Percentiles rank a stretch among this genome's conserved stretches.
Conservation (phyloP, 2,888 invertebrate genomes). For the Linnaemya vulpina region DNA sequence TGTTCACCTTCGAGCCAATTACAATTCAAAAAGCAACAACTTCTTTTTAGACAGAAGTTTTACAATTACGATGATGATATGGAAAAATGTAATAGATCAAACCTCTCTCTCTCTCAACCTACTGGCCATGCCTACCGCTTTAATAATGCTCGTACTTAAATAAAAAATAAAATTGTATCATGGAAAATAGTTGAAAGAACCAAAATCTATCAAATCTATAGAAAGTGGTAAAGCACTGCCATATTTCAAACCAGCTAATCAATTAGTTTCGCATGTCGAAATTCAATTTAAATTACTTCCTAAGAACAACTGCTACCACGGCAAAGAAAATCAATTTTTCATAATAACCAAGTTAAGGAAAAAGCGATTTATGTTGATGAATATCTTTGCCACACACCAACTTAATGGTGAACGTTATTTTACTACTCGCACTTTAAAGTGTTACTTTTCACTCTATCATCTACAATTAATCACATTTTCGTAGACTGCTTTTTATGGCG, state of each 20-base stretch:
- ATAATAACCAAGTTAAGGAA: neutral
- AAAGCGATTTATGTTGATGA: slow-evolving; percentile 8
- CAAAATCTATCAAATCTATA: neutral
- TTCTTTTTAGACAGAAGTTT: too few relatives aligned
- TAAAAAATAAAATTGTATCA: too few relatives aligned
- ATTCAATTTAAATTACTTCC: slow-evolving; percentile 9
- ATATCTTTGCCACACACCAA: slow-evolving; percentile 23
- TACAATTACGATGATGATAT: too few relatives aligned
- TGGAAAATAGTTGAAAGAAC: neutral
- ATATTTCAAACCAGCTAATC: neutral
- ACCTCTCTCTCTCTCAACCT: too few relatives aligned
- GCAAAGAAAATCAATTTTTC: neutral
- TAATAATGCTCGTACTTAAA: too few relatives aligned
- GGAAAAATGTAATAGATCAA: too few relatives aligned
- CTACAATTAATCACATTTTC: slow-evolving; percentile 51
- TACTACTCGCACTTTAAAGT: slow-evolving; percentile 13
- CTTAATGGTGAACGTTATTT: slow-evolving; percentile 19
- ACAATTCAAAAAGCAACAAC: too few relatives aligned
- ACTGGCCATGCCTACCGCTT: neutral
- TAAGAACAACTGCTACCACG: neutral
- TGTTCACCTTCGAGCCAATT: too few relatives aligned
- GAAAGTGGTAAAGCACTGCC: neutral
- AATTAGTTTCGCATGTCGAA: slow-evolving; percentile 39
- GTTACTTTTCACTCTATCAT: slow-evolving; percentile 23
- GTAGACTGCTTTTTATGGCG: slow-evolving; percentile 33